phyloP scores from a whole-genome alignment of 1,140 invertebrate species.

The Ceratina calcarata region DNA sequence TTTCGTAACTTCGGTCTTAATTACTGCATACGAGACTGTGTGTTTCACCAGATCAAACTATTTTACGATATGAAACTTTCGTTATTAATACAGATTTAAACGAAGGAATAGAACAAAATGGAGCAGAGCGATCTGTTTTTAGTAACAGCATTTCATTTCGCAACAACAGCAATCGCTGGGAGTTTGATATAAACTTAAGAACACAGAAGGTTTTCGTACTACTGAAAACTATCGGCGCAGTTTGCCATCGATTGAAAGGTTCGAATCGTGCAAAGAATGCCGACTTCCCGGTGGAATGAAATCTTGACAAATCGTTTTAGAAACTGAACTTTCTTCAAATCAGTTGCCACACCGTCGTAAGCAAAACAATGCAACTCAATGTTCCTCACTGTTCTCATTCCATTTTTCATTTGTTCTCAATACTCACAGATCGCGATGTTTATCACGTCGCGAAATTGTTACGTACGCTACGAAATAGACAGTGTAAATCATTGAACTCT shows the following conservation, averaged over 20 bases:
- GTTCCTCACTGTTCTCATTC: neutral
- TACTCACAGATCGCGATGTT: too few relatives aligned
- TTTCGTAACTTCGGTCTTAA: too few relatives aligned
- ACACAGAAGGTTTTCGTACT: constrained; percentile 29
- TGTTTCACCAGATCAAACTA: too few relatives aligned
- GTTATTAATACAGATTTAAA: too few relatives aligned
- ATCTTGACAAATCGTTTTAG: constrained; percentile 54
- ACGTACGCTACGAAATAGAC: neutral
- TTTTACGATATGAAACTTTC: too few relatives aligned
- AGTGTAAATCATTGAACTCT: neutral
- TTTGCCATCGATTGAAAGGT: constrained; percentile 43
- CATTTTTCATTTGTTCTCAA: neutral
- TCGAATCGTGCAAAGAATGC: constrained; percentile 58
- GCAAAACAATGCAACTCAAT: constrained; percentile 1
- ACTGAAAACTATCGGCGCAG: constrained; percentile 45
- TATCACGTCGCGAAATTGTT: neutral
- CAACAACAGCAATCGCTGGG: constrained; percentile 58
- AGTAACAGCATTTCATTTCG: constrained; percentile 65
- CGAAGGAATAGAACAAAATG: neutral
- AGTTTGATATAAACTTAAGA: constrained; percentile 37
- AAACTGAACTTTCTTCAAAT: constrained; percentile 42
- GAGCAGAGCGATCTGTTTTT: constrained; percentile 54
- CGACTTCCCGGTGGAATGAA: constrained; percentile 37
- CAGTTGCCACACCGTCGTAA: neutral
- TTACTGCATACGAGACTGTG: too few relatives aligned